These are phyloP conservation scores for Ophiodon elongatus DNA, from an alignment of 2,113 vertebrate genomes.

Conservation along the genomic window DNA sequence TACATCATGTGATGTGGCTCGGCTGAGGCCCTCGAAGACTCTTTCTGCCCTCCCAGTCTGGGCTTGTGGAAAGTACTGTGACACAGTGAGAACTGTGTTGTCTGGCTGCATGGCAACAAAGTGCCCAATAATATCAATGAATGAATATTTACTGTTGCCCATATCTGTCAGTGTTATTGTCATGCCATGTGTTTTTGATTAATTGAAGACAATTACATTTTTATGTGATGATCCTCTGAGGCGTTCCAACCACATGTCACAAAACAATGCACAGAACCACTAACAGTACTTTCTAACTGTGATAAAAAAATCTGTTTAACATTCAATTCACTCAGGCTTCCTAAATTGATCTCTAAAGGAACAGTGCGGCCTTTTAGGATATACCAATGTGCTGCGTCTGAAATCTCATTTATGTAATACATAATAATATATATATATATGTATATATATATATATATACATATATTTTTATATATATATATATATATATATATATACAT, in stretches of 20 bases:
- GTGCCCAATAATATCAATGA: conserved; percentile 20
- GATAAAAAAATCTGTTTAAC: conserved; percentile 20
- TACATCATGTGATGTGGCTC: conserved; percentile 58
- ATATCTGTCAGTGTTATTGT: background rate
- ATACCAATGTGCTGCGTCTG: background rate
- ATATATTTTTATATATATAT: too few species aligned
- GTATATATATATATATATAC: too few species aligned
- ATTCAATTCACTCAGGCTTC: background rate
- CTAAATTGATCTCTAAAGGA: background rate
- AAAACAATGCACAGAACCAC: conserved; percentile 33
- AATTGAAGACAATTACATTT: conserved; percentile 49
- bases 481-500: too few species aligned
- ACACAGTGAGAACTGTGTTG: conserved; percentile 27
- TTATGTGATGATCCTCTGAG: conserved; percentile 22
- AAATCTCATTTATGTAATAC: background rate
- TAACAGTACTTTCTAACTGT: conserved; percentile 14
- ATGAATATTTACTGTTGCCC: conserved; percentile 4
- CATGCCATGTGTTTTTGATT: conserved; percentile 42
- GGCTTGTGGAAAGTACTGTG: conserved; percentile 61
- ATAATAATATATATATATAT: too few species aligned
- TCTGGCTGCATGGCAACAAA: conserved; percentile 48
- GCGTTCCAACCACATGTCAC: conserved; percentile 44
- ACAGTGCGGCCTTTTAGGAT: conserved; percentile 6
- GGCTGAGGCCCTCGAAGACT: conserved; percentile 44
- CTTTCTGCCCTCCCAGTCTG: conserved; percentile 45